phyloP scores from a whole-genome alignment of 2,888 invertebrate species.

The Zootermopsis nevadensis region DNA sequence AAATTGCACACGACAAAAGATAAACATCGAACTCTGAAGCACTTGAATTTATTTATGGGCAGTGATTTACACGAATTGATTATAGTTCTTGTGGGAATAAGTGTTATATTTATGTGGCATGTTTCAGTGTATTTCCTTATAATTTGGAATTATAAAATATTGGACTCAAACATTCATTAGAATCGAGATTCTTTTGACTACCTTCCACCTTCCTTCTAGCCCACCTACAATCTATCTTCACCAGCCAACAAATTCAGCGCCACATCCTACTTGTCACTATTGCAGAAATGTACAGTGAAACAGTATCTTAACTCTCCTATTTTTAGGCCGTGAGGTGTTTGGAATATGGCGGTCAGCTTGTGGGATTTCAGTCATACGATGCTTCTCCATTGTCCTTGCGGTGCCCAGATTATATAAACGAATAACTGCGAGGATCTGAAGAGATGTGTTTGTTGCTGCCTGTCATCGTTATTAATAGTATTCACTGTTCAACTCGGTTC shows the following conservation, averaged over 20 bases:
- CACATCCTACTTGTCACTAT: neutral
- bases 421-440: no score
- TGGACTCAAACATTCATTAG: neutral
- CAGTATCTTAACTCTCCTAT: neutral
- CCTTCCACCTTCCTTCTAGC: neutral
- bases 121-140: neutral
- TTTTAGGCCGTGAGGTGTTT: no score
- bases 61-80: neutral
- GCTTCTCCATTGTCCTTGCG: no score
- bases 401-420: no score
- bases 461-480: no score
- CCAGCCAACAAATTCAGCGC: conserved; percentile 5
- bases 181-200: neutral
- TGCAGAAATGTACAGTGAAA: neutral
- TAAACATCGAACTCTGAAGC: no score
- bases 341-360: no score
- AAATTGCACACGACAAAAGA: no score
- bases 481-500: no score
- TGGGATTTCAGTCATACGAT: no score
- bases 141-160: conserved; percentile 12
- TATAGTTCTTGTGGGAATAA: neutral
- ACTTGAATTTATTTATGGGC: neutral
- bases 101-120: conserved; percentile 8
- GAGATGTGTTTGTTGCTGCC: no score
- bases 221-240: neutral